phyloP scores from a whole-genome alignment of 2,888 invertebrate species.

The Lasioglossum leucozonium region DNA sequence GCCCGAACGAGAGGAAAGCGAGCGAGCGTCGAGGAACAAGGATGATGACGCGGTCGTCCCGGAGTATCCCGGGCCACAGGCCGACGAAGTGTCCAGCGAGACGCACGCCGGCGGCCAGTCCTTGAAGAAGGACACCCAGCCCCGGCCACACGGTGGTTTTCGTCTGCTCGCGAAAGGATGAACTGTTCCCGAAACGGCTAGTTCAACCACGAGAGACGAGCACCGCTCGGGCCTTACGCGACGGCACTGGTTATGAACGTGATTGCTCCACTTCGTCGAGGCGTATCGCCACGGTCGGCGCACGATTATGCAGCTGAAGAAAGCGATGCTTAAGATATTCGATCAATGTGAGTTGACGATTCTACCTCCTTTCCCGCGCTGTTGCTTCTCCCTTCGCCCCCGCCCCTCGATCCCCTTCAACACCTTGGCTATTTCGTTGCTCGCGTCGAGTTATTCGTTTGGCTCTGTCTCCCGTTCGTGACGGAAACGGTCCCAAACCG shows the following conservation, averaged over 20 bases:
- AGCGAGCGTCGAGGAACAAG: slow-evolving; percentile 32
- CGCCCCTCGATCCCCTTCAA: background rate
- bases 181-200: slow-evolving; percentile 49
- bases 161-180: slow-evolving; percentile 59
- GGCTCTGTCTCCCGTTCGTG: background rate
- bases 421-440: background rate
- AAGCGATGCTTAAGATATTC: slow-evolving; percentile 81
- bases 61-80: slow-evolving; percentile 46
- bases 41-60: slow-evolving; percentile 65
- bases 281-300: slow-evolving; percentile 64
- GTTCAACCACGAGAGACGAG: slow-evolving; percentile 42
- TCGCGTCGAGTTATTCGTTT: background rate
- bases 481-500: slow-evolving; percentile 3
- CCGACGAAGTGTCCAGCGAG: slow-evolving; percentile 51
- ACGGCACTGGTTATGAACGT: slow-evolving; percentile 54
- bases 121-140: slow-evolving; percentile 64
- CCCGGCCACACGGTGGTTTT: slow-evolving; percentile 55
- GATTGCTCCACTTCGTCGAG: slow-evolving; percentile 57
- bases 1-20: background rate
- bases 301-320: slow-evolving; percentile 81
- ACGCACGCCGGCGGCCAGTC: slow-evolving; percentile 55
- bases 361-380: background rate
- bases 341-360: slow-evolving; percentile 77
- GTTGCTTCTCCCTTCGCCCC: background rate
- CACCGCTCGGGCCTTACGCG: slow-evolving; percentile 46